Conservation (phyloP, 2,113 vertebrate species). For the Eublepharis macularius region DNA sequence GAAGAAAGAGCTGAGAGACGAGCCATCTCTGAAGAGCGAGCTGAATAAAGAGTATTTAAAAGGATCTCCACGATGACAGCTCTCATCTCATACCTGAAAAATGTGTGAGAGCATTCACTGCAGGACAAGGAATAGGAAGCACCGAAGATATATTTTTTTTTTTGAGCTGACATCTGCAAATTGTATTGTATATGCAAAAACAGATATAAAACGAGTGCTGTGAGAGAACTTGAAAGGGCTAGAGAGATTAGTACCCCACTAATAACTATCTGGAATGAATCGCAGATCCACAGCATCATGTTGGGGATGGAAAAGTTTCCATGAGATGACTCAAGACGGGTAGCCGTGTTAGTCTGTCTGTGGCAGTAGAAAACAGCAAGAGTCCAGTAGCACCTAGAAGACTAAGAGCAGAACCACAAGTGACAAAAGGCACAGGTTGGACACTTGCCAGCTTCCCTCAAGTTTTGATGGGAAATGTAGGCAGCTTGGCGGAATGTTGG, state of each 20-base stretch:
- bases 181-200: not conserved
- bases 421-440: too few species aligned
- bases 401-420: too few species aligned
- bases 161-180: not conserved
- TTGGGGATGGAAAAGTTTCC: not conserved
- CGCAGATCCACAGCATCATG: not conserved
- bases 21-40: not conserved
- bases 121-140: not conserved
- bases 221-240: not conserved
- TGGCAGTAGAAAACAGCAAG: too few species aligned
- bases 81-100: not conserved
- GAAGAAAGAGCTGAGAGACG: constrained; percentile 4
- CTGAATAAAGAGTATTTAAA: not conserved
- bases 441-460: too few species aligned
- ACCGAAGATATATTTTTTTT: not conserved
- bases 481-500: too few species aligned
- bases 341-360: too few species aligned
- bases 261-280: not conserved
- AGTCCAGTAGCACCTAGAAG: too few species aligned
- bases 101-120: constrained; percentile 1
- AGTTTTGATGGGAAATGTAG: too few species aligned
- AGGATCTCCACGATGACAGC: not conserved
- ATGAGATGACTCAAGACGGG: not conserved
- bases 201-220: not conserved
- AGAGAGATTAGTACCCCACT: not conserved